Percentiles rank a stretch among this genome's conserved stretches.
phyloP scores from a whole-genome alignment of 2,797 vertebrate genomes.

The Antennarius maculatus region DNA sequence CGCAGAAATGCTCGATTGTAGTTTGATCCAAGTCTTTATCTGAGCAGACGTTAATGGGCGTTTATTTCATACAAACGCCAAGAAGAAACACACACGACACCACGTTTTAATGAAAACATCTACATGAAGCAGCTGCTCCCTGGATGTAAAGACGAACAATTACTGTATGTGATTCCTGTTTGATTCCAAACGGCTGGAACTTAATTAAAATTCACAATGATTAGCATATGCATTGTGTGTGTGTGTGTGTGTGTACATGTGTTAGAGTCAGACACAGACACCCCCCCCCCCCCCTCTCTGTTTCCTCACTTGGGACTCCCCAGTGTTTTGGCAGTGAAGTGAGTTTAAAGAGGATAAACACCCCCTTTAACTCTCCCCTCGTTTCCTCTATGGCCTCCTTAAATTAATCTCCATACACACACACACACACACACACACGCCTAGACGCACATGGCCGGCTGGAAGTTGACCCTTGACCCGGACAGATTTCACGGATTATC shows the following conservation, averaged over 20 bases:
- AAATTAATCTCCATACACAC: conserved; percentile 49
- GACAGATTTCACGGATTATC: conserved; percentile 94
- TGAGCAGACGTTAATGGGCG: conserved; percentile 24
- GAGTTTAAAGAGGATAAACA: conserved; percentile 77
- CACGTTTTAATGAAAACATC: conserved; percentile 63
- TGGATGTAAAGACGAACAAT: conserved; percentile 57
- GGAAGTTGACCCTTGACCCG: conserved; percentile 90
- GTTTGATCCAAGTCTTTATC: conserved; percentile 40
- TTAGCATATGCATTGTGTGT: conserved; percentile 61
- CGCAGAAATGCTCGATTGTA: conserved; percentile 5
- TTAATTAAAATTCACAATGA: conserved; percentile 69
- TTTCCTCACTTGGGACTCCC: conserved; percentile 61
- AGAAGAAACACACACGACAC: conserved; percentile 7
- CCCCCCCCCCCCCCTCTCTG: conserved; percentile 7
- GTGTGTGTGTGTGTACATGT: conserved; percentile 14
- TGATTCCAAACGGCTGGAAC: conserved; percentile 55
- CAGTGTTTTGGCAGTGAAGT: conserved; percentile 68
- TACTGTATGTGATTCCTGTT: conserved; percentile 67
- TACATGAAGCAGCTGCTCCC: conserved; percentile 53
- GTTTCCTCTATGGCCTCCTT: conserved; percentile 68
- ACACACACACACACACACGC: conserved; percentile 46
- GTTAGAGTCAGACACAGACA: conserved; percentile 32
- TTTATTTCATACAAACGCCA: conserved; percentile 8
- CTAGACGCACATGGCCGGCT: conserved; percentile 88
- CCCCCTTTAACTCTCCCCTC: conserved; percentile 66